Evolutionary conservation across 2,113 vertebrate genomes (phyloP).

Genomic region (Campylomormyrus tamandua): DNA sequence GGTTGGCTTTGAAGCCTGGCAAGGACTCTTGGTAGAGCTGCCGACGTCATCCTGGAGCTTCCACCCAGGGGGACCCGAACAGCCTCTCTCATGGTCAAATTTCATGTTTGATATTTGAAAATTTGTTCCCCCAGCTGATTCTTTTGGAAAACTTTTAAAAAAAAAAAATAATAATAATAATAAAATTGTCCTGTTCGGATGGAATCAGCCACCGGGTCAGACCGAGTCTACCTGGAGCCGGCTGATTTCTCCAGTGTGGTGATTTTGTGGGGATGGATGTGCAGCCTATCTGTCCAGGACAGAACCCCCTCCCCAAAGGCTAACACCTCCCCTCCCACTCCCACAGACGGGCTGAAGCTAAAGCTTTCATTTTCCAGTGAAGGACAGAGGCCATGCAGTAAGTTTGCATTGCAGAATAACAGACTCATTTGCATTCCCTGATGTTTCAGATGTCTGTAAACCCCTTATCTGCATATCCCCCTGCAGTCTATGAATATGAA

Average conservation of each 20-base stretch:
- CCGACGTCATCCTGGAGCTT: background rate
- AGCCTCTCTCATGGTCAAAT: background rate
- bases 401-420: background rate
- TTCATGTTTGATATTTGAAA: constrained; percentile 1
- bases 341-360: background rate
- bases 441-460: background rate
- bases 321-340: background rate
- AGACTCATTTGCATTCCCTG: background rate
- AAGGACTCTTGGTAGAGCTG: background rate
- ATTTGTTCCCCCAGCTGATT: background rate
- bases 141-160: background rate
- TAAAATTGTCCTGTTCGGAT: background rate
- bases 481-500: background rate
- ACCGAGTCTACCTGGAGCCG: background rate
- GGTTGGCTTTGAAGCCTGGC: background rate
- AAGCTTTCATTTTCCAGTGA: background rate
- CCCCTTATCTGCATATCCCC: background rate
- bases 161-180: background rate
- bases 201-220: background rate
- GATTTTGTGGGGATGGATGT: background rate
- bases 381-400: background rate
- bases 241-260: background rate
- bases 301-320: background rate
- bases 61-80: background rate
- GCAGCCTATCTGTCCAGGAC: background rate